A percentile compares a stretch with the other conserved stretches of the same genome.
These are phyloP conservation scores for Alosa alosa DNA, from an alignment of 2,113 vertebrate genomes.

Conservation along the genomic window DNA sequence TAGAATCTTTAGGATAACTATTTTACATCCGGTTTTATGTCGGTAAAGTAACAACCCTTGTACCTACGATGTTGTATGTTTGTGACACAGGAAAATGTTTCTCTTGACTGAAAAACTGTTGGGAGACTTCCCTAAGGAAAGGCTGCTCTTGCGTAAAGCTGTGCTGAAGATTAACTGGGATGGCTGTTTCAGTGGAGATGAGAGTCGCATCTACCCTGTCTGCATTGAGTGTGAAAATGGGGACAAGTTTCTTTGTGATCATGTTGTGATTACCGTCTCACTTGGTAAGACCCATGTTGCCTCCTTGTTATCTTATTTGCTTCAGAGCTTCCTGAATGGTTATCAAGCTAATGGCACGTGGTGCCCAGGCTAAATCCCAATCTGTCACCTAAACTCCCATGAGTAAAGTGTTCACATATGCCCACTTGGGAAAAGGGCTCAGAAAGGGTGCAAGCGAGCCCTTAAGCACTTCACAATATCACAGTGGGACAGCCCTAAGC, in stretches of 20 bases:
- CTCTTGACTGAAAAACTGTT: slow-evolving; percentile 39
- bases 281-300: slow-evolving; percentile 40
- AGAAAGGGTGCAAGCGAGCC: too few species aligned
- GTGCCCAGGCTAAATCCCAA: too few species aligned
- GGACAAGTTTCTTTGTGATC: slow-evolving; percentile 51
- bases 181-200: slow-evolving; percentile 35
- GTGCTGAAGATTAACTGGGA: slow-evolving; percentile 53
- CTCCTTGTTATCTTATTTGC: not conserved
- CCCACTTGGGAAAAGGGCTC: too few species aligned
- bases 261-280: slow-evolving; percentile 55
- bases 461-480: too few species aligned
- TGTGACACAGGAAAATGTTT: slow-evolving; percentile 48
- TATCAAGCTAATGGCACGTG: too few species aligned
- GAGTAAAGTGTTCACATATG: too few species aligned
- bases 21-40: not conserved
- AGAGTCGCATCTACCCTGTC: slow-evolving; percentile 38
- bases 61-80: not conserved
- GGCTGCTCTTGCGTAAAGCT: slow-evolving; percentile 40
- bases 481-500: too few species aligned
- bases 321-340: too few species aligned
- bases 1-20: not conserved
- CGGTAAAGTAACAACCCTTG: not conserved
- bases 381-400: too few species aligned
- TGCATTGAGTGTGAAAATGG: slow-evolving; percentile 48
- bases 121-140: slow-evolving; percentile 42